Conservation (phyloP, 1,140 invertebrate species). For the Ylistrum balloti region DNA sequence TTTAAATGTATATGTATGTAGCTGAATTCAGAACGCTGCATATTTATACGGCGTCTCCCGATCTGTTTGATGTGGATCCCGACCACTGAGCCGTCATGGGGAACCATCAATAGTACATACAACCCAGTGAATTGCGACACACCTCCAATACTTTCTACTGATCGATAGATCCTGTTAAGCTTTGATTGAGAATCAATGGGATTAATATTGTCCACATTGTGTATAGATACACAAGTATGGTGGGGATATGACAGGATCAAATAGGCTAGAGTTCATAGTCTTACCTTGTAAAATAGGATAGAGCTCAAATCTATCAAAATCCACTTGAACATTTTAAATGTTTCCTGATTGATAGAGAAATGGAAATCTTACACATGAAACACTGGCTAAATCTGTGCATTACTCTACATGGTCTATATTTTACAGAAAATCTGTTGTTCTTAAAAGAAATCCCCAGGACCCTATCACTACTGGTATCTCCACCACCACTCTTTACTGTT, state of each 20-base stretch:
- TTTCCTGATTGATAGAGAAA: neutral
- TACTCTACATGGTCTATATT: too few relatives aligned
- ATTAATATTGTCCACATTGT: neutral
- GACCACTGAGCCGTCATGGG: neutral
- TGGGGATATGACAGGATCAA: neutral
- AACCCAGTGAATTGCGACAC: neutral
- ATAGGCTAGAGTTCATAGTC: neutral
- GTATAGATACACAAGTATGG: neutral
- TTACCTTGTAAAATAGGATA: slow-evolving; percentile 31
- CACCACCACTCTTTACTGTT: too few relatives aligned
- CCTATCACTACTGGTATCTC: too few relatives aligned
- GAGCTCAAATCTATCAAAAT: neutral
- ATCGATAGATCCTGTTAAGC: neutral
- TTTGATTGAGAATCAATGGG: slow-evolving; percentile 11
- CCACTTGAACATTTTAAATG: neutral
- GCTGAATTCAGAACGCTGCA: too few relatives aligned
- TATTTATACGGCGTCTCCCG: neutral
- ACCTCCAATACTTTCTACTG: neutral
- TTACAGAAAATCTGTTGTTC: too few relatives aligned
- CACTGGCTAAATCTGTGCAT: neutral
- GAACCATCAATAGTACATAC: neutral
- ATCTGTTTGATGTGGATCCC: neutral
- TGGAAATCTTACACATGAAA: neutral
- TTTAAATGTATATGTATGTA: neutral
- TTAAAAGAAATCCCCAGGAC: too few relatives aligned